Evolutionary conservation across 1,140 invertebrate genomes (phyloP).

Genomic region (Oryzaephilus surinamensis): DNA sequence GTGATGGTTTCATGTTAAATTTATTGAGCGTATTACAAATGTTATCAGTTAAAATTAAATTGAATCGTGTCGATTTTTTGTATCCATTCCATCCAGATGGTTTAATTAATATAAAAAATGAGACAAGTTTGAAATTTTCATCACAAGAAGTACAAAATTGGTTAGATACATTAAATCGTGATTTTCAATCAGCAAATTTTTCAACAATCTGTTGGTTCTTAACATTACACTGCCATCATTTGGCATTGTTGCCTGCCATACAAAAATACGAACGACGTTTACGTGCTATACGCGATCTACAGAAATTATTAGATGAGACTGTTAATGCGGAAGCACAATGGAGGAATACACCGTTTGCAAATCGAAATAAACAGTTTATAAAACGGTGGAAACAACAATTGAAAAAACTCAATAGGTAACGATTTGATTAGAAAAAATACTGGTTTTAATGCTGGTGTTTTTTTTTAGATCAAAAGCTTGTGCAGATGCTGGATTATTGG

Average conservation of each 20-base stretch:
- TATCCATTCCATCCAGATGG: slow-evolving; percentile 80
- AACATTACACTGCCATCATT: slow-evolving; percentile 85
- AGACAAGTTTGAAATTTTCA: slow-evolving; percentile 74
- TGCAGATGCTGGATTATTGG: slow-evolving; percentile 76
- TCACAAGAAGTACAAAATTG: slow-evolving; percentile 71
- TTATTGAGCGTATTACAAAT: slow-evolving; percentile 81
- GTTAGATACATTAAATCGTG: slow-evolving; percentile 41
- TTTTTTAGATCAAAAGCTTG: slow-evolving; percentile 66
- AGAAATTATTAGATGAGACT: slow-evolving; percentile 82
- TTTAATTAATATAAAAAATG: slow-evolving; percentile 66
- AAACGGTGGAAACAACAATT: slow-evolving; percentile 78
- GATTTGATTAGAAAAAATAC: not conserved
- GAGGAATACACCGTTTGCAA: slow-evolving; percentile 64
- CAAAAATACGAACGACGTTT: slow-evolving; percentile 77
- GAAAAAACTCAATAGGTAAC: slow-evolving; percentile 49
- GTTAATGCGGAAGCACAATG: slow-evolving; percentile 71
- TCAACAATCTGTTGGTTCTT: slow-evolving; percentile 95
- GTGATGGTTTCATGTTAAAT: slow-evolving; percentile 93
- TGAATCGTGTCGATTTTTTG: slow-evolving; percentile 71
- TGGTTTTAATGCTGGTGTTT: not conserved
- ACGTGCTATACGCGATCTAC: slow-evolving; percentile 77
- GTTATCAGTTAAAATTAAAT: slow-evolving; percentile 72
- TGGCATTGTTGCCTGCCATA: slow-evolving; percentile 77
- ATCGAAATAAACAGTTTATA: slow-evolving; percentile 74
- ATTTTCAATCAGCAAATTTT: slow-evolving; percentile 76